Percentiles rank a stretch among this genome's conserved stretches.
phyloP scores from a whole-genome alignment of 2,797 vertebrate species.

The Pangasius larnaudii region DNA sequence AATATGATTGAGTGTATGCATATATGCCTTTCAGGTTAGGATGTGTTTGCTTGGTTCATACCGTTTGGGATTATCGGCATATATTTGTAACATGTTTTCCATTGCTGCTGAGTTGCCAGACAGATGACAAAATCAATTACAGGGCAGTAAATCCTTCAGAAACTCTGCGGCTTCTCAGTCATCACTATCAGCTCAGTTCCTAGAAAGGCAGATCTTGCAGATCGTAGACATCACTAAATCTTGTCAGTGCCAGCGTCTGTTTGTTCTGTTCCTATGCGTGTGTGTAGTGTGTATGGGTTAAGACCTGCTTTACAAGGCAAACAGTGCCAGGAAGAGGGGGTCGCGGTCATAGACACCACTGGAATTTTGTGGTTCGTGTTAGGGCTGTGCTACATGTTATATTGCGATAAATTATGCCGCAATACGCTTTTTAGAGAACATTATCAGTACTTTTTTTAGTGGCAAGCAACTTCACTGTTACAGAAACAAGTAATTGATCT shows the following conservation, averaged over 20 bases:
- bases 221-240: neutral
- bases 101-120: conserved; percentile 18
- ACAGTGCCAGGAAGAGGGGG: conserved; percentile 50
- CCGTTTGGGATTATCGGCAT: neutral
- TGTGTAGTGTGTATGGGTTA: conserved; percentile 57
- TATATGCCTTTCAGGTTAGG: neutral
- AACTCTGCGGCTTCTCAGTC: conserved; percentile 24
- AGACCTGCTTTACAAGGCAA: conserved; percentile 65
- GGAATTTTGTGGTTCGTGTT: conserved; percentile 45
- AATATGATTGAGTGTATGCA: neutral
- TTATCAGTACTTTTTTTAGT: neutral
- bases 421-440: neutral
- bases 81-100: conserved; percentile 13
- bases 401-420: neutral
- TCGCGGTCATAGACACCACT: conserved; percentile 70
- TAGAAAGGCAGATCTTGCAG: conserved; percentile 25
- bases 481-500: neutral
- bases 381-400: conserved; percentile 38
- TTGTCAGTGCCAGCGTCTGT: conserved; percentile 9
- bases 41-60: neutral
- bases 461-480: neutral
- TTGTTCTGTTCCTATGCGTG: conserved; percentile 15
- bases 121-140: conserved; percentile 12
- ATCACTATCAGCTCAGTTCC: conserved; percentile 18
- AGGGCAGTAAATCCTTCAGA: conserved; percentile 26